Conservation (phyloP, 2,797 vertebrate species). For the Alca torda region DNA sequence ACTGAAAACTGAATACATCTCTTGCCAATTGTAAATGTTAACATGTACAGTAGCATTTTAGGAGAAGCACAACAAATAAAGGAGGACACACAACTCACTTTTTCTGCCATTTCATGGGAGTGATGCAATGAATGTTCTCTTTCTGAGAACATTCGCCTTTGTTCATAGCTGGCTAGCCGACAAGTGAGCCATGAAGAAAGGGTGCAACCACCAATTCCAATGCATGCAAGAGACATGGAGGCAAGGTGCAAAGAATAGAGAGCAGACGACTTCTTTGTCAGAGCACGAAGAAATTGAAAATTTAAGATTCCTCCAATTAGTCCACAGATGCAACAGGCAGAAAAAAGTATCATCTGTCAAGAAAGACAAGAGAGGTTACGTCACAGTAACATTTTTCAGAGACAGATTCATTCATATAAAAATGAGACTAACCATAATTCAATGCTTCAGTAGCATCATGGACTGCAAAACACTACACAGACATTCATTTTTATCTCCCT, state of each 20-base stretch:
- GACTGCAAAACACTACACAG: neutral
- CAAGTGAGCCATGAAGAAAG: constrained; percentile 97
- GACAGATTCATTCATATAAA: neutral
- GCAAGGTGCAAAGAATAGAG: constrained; percentile 89
- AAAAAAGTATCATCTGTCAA: constrained; percentile 96
- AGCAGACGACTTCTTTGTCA: constrained; percentile 86
- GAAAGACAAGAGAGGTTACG: constrained; percentile 41
- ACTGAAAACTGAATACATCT: neutral
- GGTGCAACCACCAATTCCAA: constrained; percentile 94
- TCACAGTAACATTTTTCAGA: constrained; percentile 11
- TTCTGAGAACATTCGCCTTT: constrained; percentile 98
- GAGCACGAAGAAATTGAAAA: constrained; percentile 95
- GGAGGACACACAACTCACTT: constrained; percentile 80
- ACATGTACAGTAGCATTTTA: neutral
- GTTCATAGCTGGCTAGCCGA: constrained; percentile 95
- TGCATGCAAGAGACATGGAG: constrained; percentile 93
- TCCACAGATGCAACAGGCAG: constrained; percentile 97
- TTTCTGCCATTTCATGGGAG: constrained; percentile 97
- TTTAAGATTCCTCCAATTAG: constrained; percentile 97
- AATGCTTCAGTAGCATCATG: neutral
- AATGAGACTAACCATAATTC: neutral
- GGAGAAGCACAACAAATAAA: constrained; percentile 14
- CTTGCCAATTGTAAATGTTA: constrained; percentile 3
- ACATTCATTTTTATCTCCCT: neutral
- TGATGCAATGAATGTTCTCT: constrained; percentile 97